Evolutionary conservation across 1,140 invertebrate genomes (phyloP).

Genomic region (Temnothorax nylanderi): DNA sequence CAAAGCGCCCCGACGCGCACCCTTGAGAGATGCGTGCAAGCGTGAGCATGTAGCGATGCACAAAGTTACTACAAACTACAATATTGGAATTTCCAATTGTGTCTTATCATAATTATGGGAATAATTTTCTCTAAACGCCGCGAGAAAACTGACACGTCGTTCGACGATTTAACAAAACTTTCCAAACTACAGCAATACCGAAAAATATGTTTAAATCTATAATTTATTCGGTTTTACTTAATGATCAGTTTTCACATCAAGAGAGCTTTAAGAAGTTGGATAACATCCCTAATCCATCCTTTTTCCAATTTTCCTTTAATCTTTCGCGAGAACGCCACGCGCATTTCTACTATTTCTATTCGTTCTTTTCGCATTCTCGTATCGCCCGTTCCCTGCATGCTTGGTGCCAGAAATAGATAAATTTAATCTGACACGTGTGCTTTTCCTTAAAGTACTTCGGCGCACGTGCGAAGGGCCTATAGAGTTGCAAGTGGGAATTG

Average conservation of each 20-base stretch:
- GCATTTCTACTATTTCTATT: background rate
- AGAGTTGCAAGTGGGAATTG: slow-evolving; percentile 36
- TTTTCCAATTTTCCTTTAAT: background rate
- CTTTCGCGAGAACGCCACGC: background rate
- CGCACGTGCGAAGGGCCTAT: slow-evolving; percentile 32
- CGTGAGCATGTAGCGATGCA: slow-evolving; percentile 7
- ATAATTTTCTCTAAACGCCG: background rate
- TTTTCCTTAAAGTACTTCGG: slow-evolving; percentile 31
- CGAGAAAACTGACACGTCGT: background rate
- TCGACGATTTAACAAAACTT: background rate
- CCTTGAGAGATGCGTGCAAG: slow-evolving; percentile 37
- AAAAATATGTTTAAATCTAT: background rate
- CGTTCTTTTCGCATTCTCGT: slow-evolving; percentile 15
- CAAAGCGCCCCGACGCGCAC: slow-evolving; percentile 39
- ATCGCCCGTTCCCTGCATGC: slow-evolving; percentile 8
- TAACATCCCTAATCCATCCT: background rate
- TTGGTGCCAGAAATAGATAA: slow-evolving; percentile 34
- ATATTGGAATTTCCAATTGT: background rate
- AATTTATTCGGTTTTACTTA: background rate
- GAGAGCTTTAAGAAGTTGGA: background rate
- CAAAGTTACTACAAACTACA: background rate
- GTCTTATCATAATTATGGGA: background rate
- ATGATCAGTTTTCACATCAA: background rate
- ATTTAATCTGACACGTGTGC: slow-evolving; percentile 49
- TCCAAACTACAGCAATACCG: background rate